phyloP scores from a whole-genome alignment of 2,888 invertebrate species.

The Sceliomorpha sp. region DNA sequence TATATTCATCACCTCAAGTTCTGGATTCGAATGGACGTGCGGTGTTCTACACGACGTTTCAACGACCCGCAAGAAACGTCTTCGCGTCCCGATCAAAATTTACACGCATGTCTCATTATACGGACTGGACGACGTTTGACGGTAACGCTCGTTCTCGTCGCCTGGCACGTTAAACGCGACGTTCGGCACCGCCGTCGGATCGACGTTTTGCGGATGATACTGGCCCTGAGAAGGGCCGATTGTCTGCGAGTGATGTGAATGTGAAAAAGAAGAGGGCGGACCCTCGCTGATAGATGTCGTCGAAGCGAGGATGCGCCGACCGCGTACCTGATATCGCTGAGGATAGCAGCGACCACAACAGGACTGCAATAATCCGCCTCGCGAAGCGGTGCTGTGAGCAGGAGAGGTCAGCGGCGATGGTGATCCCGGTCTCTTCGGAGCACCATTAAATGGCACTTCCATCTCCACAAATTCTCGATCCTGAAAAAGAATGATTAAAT shows the following conservation, averaged over 20 bases:
- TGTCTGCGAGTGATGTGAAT: constrained; percentile 72
- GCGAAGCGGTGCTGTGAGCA: constrained; percentile 90
- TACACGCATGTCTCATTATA: constrained; percentile 79
- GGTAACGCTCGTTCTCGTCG: constrained; percentile 64
- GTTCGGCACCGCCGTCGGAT: constrained; percentile 73
- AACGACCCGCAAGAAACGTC: too few species aligned
- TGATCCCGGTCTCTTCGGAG: constrained; percentile 94
- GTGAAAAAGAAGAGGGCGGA: constrained; percentile 72
- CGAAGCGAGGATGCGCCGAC: constrained; percentile 78
- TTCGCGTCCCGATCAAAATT: constrained; percentile 54
- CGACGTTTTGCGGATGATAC: constrained; percentile 65
- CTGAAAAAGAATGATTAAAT: too few species aligned
- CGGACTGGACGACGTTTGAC: constrained; percentile 68
- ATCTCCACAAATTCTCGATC: constrained; percentile 98
- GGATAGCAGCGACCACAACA: constrained; percentile 92
- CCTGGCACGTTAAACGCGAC: constrained; percentile 76
- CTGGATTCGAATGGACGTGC: too few species aligned
- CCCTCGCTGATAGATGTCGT: constrained; percentile 77
- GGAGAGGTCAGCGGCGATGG: constrained; percentile 93
- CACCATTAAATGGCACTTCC: constrained; percentile 96
- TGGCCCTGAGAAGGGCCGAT: constrained; percentile 58
- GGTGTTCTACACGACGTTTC: too few species aligned
- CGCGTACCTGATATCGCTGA: constrained; percentile 91
- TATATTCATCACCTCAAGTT: too few species aligned
- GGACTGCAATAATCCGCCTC: constrained; percentile 86